These are phyloP conservation scores for Nothocercus nigrocapillus DNA, from an alignment of 2,113 vertebrate genomes.

Conservation along the genomic window DNA sequence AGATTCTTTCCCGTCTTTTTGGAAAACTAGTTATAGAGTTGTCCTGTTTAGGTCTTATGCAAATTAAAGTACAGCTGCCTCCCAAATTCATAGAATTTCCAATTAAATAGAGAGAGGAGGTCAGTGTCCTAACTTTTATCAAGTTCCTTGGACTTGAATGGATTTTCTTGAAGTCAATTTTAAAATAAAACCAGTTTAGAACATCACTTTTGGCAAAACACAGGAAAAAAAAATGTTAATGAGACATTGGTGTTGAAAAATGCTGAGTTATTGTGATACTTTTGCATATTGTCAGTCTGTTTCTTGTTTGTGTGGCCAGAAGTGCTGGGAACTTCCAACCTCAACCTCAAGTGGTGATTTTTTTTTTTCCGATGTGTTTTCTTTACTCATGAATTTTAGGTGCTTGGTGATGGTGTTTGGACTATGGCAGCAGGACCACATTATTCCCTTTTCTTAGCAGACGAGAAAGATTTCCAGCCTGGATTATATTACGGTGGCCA, in stretches of 20 bases:
- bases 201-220: not conserved
- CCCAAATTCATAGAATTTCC: not conserved
- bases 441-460: slow-evolving; percentile 91
- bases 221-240: not conserved
- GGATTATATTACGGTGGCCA: slow-evolving; percentile 92
- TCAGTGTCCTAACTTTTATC: not conserved
- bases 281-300: not conserved
- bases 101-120: not conserved
- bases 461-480: slow-evolving; percentile 93
- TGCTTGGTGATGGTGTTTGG: slow-evolving; percentile 89
- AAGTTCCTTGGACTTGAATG: not conserved
- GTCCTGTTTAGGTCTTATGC: not conserved
- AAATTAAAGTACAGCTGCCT: not conserved
- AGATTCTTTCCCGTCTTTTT: not conserved
- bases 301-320: not conserved
- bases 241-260: not conserved
- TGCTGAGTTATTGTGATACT: not conserved
- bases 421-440: slow-evolving; percentile 87
- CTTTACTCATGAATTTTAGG: slow-evolving; percentile 70
- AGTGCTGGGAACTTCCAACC: not conserved
- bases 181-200: not conserved
- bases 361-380: not conserved
- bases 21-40: not conserved
- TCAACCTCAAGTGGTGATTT: not conserved
- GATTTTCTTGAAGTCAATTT: not conserved